Conservation (phyloP, 2,888 invertebrate species). For the Erannis defoliaria region DNA sequence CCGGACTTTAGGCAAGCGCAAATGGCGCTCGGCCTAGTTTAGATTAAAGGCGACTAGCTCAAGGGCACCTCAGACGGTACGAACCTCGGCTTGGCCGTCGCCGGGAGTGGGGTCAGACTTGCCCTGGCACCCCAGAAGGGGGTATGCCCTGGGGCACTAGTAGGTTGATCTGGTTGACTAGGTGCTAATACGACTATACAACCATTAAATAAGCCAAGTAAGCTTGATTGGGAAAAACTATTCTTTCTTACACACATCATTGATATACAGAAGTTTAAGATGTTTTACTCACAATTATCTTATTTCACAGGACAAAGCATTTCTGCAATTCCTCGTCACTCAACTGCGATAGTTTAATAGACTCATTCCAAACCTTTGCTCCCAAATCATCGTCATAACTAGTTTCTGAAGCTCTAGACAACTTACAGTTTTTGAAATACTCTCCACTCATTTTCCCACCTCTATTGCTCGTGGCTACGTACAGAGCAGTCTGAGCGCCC, state of each 20-base stretch:
- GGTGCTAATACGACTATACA: conserved; percentile 13
- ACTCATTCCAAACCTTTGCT: conserved; percentile 92
- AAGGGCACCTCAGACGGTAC: no score
- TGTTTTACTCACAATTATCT: background rate
- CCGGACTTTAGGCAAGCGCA: no score
- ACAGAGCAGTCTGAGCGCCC: conserved; percentile 93
- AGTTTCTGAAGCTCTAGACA: conserved; percentile 84
- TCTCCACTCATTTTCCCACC: conserved; percentile 89
- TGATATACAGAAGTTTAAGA: background rate
- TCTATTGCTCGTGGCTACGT: conserved; percentile 90
- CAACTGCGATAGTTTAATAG: conserved; percentile 89
- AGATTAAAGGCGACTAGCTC: no score
- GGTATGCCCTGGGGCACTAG: no score
- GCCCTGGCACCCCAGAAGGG: no score
- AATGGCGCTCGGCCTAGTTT: no score
- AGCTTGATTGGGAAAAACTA: conserved; percentile 1
- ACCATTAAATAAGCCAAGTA: conserved; percentile 45
- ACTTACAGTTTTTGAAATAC: conserved; percentile 92
- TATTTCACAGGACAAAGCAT: conserved; percentile 58
- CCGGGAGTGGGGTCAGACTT: no score
- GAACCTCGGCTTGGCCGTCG: no score
- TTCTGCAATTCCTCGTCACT: conserved; percentile 88
- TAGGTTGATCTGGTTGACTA: no score
- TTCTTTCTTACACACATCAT: background rate
- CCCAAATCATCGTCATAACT: conserved; percentile 89